phyloP scores from a whole-genome alignment of 2,113 vertebrate species.

The Anas platyrhynchos region DNA sequence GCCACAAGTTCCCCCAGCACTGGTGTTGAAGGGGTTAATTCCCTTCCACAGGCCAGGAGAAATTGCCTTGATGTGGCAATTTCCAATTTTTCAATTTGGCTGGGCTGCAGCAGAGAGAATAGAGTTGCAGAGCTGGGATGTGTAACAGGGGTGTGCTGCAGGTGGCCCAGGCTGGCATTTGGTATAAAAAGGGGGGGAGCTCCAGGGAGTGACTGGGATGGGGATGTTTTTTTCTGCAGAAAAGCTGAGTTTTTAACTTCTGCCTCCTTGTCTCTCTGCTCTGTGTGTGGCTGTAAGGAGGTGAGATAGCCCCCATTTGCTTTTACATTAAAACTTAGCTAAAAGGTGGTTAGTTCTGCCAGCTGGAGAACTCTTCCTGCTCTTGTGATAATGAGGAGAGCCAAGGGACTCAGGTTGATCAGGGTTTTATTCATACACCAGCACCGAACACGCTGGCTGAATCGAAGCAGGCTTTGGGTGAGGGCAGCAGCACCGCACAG shows the following conservation, averaged over 20 bases:
- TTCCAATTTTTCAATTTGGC: too few species aligned
- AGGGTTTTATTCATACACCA: background rate
- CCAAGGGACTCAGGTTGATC: background rate
- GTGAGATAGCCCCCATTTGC: background rate
- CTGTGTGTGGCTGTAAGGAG: background rate
- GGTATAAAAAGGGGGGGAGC: background rate
- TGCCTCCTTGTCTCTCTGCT: background rate
- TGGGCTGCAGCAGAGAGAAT: background rate
- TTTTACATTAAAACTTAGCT: background rate
- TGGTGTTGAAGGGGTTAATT: background rate
- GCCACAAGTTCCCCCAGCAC: background rate
- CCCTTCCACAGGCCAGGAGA: background rate
- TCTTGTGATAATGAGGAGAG: background rate
- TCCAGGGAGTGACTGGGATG: background rate
- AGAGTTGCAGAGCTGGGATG: background rate
- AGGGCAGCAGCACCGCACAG: background rate
- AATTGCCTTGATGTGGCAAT: background rate
- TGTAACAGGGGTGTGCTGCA: background rate
- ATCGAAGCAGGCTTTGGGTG: background rate
- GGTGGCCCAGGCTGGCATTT: background rate
- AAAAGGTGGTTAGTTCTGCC: fast-evolving
- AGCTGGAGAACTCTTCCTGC: background rate
- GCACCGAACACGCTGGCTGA: background rate
- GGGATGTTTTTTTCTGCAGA: background rate
- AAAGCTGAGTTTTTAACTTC: background rate